Conservation (phyloP, 2,113 vertebrate genomes). For the Strigops habroptila region DNA sequence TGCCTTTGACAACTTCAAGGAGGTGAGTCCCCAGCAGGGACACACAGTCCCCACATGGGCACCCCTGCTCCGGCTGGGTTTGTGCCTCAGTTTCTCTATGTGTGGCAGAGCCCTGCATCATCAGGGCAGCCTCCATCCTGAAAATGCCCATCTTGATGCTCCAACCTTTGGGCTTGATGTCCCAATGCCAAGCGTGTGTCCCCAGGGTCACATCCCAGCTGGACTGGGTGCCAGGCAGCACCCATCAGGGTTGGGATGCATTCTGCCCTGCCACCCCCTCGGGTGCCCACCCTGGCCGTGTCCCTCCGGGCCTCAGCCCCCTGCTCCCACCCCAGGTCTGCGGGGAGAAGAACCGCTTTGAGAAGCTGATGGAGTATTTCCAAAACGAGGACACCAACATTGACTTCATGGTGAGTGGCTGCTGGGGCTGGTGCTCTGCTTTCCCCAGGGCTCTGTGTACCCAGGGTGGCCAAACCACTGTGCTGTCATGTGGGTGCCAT, state of each 20-base stretch:
- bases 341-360: constrained; percentile 81
- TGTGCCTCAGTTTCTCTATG: not conserved
- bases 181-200: not conserved
- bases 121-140: not conserved
- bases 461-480: not conserved
- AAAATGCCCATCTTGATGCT: not conserved
- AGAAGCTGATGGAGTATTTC: constrained; percentile 95
- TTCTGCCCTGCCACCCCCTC: not conserved
- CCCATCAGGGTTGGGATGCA: not conserved
- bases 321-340: constrained; percentile 67
- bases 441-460: not conserved
- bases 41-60: fast-evolving
- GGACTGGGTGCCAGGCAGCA: not conserved
- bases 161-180: not conserved
- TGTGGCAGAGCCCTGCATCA: not conserved
- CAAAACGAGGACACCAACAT: constrained; percentile 88
- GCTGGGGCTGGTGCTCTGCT: not conserved
- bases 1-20: constrained; percentile 90
- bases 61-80: fast-evolving
- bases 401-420: constrained; percentile 89
- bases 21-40: constrained; percentile 75
- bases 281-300: not conserved
- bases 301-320: not conserved
- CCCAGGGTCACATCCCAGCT: not conserved
- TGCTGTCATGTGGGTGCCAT: not conserved